Percentiles rank a stretch among this genome's conserved stretches.
phyloP scores from a whole-genome alignment of 1,140 invertebrate genomes.

The Camponotus floridanus region DNA sequence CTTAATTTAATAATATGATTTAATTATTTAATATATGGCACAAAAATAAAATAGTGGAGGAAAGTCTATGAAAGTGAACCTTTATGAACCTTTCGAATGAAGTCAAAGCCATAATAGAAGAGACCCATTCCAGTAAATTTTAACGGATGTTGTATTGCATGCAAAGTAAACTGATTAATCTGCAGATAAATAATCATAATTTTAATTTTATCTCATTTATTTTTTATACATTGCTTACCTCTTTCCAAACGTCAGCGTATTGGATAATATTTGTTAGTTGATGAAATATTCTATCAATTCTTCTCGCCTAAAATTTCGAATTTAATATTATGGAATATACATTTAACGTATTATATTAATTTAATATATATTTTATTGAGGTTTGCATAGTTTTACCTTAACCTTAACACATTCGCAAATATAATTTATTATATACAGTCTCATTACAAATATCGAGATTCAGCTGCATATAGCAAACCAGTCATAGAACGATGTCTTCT shows the following conservation, averaged over 20 bases:
- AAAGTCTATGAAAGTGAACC: neutral
- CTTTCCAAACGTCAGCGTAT: slow-evolving; percentile 1
- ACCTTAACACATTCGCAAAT: neutral
- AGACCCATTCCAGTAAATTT: slow-evolving; percentile 1
- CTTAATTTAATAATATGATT: too few species aligned
- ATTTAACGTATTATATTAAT: too few species aligned
- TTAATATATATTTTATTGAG: neutral
- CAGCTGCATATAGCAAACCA: neutral
- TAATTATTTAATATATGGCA: too few species aligned
- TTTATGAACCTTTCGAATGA: slow-evolving; percentile 10
- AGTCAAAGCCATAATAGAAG: neutral
- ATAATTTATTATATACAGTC: neutral
- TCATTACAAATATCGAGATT: neutral
- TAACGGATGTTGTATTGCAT: neutral
- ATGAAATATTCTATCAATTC: neutral
- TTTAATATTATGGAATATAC: neutral
- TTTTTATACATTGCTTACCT: neutral
- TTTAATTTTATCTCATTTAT: neutral
- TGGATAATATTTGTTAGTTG: neutral
- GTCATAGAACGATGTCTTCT: rapidly evolving
- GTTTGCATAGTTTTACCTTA: slow-evolving; percentile 12
- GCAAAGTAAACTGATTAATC: neutral
- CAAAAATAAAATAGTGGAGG: neutral
- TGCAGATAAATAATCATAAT: neutral
- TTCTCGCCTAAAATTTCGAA: neutral